Base-by-base conservation (phyloP, 2,888 invertebrate genomes). In the Stramonita haemastoma region DNA sequence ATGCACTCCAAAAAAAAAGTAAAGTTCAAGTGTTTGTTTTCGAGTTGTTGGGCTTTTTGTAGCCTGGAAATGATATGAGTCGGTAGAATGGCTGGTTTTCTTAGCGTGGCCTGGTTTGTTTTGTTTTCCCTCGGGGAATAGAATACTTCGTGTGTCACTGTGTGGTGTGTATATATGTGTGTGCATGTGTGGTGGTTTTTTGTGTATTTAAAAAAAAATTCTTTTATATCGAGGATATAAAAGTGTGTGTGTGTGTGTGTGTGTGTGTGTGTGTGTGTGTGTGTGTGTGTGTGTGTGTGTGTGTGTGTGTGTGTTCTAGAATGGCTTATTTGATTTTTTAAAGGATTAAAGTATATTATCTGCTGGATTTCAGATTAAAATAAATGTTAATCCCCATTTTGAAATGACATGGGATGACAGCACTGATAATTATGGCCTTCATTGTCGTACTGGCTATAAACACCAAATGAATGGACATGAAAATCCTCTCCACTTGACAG, bases 241-340 rank as follows among this genome's bases (percentile, higher is more conserved):
- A n/a, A n/a, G 73, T 26, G 73, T n/a, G 73, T 73, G 73, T 26
- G 73, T 73, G 73, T n/a, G 73, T 29, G 73, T n/a, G 73, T 73
- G n/a, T n/a, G 73, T 73, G n/a, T n/a, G 73, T 73, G 73, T 11
- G n/a, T 73, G 73, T 73, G 73, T 73, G 73, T 73, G 29, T n/a
- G 2, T 73, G 73, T 73, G n/a, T 73, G 73, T 73, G 73, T 73
- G 73, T 73, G 22, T 73, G 11, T 66, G 5, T 6, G 66, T 66
- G 66, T 66, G 13, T 66, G 66, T 66, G 66, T 66, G 66, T 66
- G 66, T 66, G 66, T 66, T 4, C 1, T 17, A 22, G 66, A 22
- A 66, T 66, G 66, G 2, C 17, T 66, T 4, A 6, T 6, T 66
- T 17, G 2, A 13, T 6, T 66, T 2, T 66, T 17, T 66, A 26